Evolutionary conservation across 2,797 vertebrate genomes (phyloP).

Genomic region (Microtus agrestis): DNA sequence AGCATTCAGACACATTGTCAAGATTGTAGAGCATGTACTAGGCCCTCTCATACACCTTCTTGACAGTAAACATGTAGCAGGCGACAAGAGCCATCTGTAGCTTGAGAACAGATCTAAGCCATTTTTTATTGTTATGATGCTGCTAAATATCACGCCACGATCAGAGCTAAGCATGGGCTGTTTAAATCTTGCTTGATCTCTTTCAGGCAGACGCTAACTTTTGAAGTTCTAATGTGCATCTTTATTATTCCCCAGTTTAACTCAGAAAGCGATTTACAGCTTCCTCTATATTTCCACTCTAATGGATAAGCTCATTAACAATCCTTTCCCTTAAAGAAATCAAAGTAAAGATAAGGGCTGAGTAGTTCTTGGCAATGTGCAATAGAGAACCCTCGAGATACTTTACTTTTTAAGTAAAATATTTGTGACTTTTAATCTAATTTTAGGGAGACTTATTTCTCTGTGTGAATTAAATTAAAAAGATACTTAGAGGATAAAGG

Average conservation of each 20-base stretch:
- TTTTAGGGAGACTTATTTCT: conserved; percentile 60
- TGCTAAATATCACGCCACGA: background rate
- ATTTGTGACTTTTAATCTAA: conserved; percentile 59
- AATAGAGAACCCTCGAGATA: conserved; percentile 30
- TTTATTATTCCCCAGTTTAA: conserved; percentile 36
- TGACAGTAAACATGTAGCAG: conserved; percentile 28
- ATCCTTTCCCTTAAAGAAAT: conserved; percentile 36
- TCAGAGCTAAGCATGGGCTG: conserved; percentile 7
- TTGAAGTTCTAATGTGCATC: background rate
- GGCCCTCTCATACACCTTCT: background rate
- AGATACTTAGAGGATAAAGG: conserved; percentile 8
- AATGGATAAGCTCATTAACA: conserved; percentile 46
- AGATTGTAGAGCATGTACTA: background rate
- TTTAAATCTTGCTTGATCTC: conserved; percentile 47
- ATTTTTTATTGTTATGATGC: background rate
- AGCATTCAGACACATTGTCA: background rate
- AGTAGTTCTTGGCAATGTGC: background rate
- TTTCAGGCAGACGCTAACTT: conserved; percentile 14
- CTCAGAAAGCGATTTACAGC: conserved; percentile 1
- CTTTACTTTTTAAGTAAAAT: conserved; percentile 56
- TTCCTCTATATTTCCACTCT: conserved; percentile 13
- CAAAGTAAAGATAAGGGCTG: conserved; percentile 45
- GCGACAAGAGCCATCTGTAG: background rate
- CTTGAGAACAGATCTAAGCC: conserved; percentile 27
- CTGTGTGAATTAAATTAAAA: conserved; percentile 55